Conservation (phyloP, 2,113 vertebrate genomes). For the Jacana jacana region DNA sequence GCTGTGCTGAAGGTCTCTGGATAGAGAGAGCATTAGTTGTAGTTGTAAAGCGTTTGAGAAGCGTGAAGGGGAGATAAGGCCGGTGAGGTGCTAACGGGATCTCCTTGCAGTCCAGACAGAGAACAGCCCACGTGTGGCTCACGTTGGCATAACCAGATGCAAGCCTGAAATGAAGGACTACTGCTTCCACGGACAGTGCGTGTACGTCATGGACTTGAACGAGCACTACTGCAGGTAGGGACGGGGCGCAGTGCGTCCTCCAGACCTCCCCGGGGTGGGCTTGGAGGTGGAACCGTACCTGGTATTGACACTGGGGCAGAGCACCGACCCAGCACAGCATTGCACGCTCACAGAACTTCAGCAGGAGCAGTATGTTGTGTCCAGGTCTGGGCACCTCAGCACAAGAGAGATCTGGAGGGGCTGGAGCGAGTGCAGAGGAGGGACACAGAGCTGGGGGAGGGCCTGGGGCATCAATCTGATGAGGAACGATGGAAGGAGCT, state of each 20-base stretch:
- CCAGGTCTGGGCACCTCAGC: too few relatives aligned
- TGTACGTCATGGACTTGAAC: conserved; percentile 72
- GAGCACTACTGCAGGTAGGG: conserved; percentile 75
- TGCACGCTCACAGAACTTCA: not conserved
- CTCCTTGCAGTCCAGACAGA: conserved; percentile 70
- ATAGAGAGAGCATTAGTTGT: not conserved
- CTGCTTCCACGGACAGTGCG: conserved; percentile 79
- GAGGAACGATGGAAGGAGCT: too few relatives aligned
- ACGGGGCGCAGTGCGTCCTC: rapidly evolving
- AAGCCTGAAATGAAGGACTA: conserved; percentile 72
- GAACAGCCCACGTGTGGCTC: conserved; percentile 64
- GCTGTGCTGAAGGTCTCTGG: not conserved
- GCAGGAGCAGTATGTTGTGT: not conserved
- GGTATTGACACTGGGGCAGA: not conserved
- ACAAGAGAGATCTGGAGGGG: too few relatives aligned
- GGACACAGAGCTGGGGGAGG: too few relatives aligned
- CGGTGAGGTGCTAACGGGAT: not conserved
- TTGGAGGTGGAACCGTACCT: not conserved
- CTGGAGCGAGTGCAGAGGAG: too few relatives aligned
- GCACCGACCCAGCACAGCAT: not conserved
- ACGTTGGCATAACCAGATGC: conserved; percentile 66
- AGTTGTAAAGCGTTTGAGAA: not conserved
- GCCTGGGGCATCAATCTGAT: too few relatives aligned
- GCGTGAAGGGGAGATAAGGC: not conserved
- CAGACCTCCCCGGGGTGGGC: not conserved